These are phyloP conservation scores for Helicoverpa armigera DNA, from an alignment of 1,140 invertebrate genomes.

Conservation along the genomic window DNA sequence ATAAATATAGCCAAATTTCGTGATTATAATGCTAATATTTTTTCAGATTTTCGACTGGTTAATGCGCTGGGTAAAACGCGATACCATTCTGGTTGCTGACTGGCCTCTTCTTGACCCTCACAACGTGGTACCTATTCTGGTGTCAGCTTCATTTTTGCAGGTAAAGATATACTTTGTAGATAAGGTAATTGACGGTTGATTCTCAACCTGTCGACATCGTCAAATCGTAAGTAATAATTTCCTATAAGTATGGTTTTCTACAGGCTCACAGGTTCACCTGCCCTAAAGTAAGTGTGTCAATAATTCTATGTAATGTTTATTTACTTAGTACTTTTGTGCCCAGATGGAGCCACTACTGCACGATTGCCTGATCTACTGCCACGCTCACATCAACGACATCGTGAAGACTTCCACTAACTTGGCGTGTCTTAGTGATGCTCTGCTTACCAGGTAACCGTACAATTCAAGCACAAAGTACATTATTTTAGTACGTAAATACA, in stretches of 20 bases:
- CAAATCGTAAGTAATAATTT: too few species aligned
- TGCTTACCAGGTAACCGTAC: constrained; percentile 89
- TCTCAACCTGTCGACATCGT: too few species aligned
- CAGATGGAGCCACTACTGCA: constrained; percentile 95
- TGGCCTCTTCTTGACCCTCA: constrained; percentile 92
- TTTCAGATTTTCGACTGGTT: constrained; percentile 96
- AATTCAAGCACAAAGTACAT: too few species aligned
- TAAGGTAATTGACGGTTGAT: too few species aligned
- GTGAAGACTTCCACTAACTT: constrained; percentile 92
- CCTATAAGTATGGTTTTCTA: too few species aligned
- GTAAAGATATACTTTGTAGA: constrained; percentile 54
- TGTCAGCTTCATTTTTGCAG: constrained; percentile 96
- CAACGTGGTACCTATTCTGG: constrained; percentile 96
- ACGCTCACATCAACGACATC: constrained; percentile 93
- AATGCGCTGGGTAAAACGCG: constrained; percentile 97
- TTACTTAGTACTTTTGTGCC: too few species aligned
- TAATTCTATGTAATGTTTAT: too few species aligned
- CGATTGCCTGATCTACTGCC: constrained; percentile 93
- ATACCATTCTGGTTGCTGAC: constrained; percentile 88
- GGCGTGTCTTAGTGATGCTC: constrained; percentile 93
- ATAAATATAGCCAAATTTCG: too few species aligned
- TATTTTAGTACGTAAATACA: too few species aligned
- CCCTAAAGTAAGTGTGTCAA: too few species aligned
- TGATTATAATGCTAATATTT: too few species aligned
- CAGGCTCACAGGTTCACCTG: too few species aligned